A percentile compares a stretch with the other conserved stretches of the same genome.
phyloP scores from a whole-genome alignment of 2,888 invertebrate species.

The Deroplatys truncata region DNA sequence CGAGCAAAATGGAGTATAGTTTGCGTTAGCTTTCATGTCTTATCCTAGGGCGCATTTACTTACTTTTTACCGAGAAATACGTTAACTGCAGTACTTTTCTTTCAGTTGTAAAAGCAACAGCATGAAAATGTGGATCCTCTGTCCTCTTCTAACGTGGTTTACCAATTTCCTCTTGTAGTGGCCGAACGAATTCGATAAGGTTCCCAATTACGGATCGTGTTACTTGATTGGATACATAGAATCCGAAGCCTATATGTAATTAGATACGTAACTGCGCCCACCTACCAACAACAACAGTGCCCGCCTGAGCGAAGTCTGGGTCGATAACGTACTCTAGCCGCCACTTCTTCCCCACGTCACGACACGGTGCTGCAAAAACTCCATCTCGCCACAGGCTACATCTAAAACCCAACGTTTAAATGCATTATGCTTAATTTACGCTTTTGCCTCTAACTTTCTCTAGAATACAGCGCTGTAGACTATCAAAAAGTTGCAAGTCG shows the following conservation, averaged over 20 bases:
- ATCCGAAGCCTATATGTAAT: background rate
- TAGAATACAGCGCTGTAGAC: too few relatives aligned
- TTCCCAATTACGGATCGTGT: background rate
- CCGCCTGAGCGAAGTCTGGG: background rate
- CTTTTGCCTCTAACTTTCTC: too few relatives aligned
- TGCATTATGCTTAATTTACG: too few relatives aligned
- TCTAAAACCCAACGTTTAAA: background rate
- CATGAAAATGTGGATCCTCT: background rate
- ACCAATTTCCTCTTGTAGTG: background rate
- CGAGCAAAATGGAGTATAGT: too few relatives aligned
- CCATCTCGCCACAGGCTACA: background rate
- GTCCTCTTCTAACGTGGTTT: background rate
- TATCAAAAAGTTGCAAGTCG: too few relatives aligned
- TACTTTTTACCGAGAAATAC: too few relatives aligned
- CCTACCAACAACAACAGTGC: background rate
- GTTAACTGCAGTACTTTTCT: too few relatives aligned
- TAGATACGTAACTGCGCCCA: background rate
- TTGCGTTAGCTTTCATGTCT: too few relatives aligned
- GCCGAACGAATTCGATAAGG: background rate
- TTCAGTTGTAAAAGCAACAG: background rate
- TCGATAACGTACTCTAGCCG: background rate
- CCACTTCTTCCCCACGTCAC: background rate
- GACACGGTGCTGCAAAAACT: background rate
- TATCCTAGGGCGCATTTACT: too few relatives aligned
- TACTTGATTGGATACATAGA: background rate